A percentile compares a stretch with the other conserved stretches of the same genome.
Evolutionary conservation across 1,140 invertebrate species (phyloP).

Genomic region (Episyrphus balteatus): DNA sequence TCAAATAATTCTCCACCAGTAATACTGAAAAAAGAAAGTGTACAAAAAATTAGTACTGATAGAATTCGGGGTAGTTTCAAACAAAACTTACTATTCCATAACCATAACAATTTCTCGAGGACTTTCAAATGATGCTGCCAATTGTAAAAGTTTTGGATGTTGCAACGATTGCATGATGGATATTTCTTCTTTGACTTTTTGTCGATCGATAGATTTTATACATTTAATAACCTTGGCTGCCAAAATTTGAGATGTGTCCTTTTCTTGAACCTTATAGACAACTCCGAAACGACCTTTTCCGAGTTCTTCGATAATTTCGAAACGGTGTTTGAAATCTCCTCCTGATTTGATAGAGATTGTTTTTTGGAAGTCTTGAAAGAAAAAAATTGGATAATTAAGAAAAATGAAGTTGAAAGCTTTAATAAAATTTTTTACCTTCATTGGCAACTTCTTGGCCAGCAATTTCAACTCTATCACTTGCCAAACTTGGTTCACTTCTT

Average conservation of each 20-base stretch:
- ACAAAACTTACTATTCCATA: conserved; percentile 79
- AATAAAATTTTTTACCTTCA: conserved; percentile 6
- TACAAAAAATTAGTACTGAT: not conserved
- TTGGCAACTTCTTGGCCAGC: conserved; percentile 5
- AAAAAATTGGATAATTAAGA: not conserved
- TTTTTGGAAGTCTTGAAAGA: conserved; percentile 7
- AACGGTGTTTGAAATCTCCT: conserved; percentile 46
- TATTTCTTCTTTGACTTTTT: conserved; percentile 82
- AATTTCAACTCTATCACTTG: conserved; percentile 27
- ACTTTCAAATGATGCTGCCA: conserved; percentile 79
- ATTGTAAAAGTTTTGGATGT: conserved; percentile 81
- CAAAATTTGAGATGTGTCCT: conserved; percentile 49
- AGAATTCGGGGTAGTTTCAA: not conserved
- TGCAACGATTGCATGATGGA: conserved; percentile 81
- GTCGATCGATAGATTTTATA: conserved; percentile 67
- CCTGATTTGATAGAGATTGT: conserved; percentile 40
- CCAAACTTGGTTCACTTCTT: conserved; percentile 51
- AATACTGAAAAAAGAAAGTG: conserved; percentile 48
- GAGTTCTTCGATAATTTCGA: conserved; percentile 59
- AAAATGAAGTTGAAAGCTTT: conserved; percentile 23
- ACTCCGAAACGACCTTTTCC: conserved; percentile 72
- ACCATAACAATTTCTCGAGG: conserved; percentile 80
- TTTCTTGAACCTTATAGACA: conserved; percentile 65
- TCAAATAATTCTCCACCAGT: conserved; percentile 88
- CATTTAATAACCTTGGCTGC: conserved; percentile 89